Evolutionary conservation across 2,797 vertebrate species (phyloP), one percentile per base, ranked within the genome.

Genomic region (Lacerta viridis): DNA sequence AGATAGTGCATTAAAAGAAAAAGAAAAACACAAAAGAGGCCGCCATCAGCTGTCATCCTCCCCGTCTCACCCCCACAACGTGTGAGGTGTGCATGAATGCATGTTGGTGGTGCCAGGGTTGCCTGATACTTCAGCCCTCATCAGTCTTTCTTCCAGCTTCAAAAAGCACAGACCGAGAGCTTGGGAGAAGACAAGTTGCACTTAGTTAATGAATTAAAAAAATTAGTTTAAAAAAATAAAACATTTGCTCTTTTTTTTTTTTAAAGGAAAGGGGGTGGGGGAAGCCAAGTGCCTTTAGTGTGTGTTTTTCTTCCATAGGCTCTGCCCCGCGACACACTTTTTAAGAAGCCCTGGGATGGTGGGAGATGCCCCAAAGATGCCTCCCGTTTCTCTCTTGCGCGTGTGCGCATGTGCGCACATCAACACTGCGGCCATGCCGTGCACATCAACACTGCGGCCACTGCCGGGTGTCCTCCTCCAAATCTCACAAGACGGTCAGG

Each of bases 401-500:
- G 3, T 4, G 18, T 36, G 36, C 71, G 36, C n/a, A 36, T 15
- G 17, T 8, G n/a, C n/a, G 36, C 1, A 20, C 13, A 74, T 33
- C 39, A 13, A 11, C 15, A 6, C 43, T 3, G 13, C 9, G 0
- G 36, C 9, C 20, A 10, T 29, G 5, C 33, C 68, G 9, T n/a
- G 36, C 1, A 20, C 13, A 74, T 33, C 39, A 13, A 11, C 15
- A 6, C 43, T 3, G 13, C 9, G 0, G 36, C 9, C 20, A 10
- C 5, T 29, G 5, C 33, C 68, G 9, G 29, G 17, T 3, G 33
- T 2, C 36, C n/a, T 74, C 36, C 43, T 25, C 33, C 5, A 5
- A 2, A 2, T 81, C 36, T 96, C 93, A 96, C 80, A 96, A 91
- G 84, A 95, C 92, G 0, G 95, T 96, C n/a, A 94, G 93, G 80